A percentile compares a stretch with the other conserved stretches of the same genome.
Evolutionary conservation across 2,888 invertebrate species (phyloP).

Genomic region (Lapara coniferarum): DNA sequence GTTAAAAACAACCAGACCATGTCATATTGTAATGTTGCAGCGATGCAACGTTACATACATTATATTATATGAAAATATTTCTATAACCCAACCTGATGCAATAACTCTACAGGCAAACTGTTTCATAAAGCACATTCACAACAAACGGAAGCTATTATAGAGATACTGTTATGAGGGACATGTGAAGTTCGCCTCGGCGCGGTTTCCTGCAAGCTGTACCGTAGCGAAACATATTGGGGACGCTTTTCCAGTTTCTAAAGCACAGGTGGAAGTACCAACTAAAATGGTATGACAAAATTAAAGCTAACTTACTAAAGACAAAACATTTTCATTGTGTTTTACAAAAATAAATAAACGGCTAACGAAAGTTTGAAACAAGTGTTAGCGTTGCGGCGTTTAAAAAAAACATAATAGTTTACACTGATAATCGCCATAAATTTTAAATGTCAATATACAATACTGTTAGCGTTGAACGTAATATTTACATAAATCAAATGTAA

Average conservation of each 20-base stretch:
- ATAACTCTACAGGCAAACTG: constrained; percentile 4
- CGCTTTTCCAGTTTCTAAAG: no score
- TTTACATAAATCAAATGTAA: constrained; percentile 33
- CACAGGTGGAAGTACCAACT: no score
- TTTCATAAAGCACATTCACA: constrained; percentile 1
- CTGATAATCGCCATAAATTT: no score
- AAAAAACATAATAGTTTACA: no score
- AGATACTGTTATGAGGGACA: background rate
- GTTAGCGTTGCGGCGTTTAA: no score
- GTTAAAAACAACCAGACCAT: constrained; percentile 21
- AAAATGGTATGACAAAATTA: no score
- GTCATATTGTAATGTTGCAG: constrained; percentile 6
- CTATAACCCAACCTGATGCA: constrained; percentile 2
- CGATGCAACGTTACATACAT: constrained; percentile 14
- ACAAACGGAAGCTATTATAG: no score
- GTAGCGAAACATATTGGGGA: background rate
- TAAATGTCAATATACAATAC: no score
- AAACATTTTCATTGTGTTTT: no score
- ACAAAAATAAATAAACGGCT: no score
- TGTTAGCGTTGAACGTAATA: background rate
- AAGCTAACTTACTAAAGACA: no score
- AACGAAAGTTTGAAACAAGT: no score
- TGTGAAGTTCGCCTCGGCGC: background rate
- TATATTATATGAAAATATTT: constrained; percentile 13
- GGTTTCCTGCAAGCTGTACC: background rate